phyloP scores from a whole-genome alignment of 2,797 vertebrate species.

The Epinephelus coioides region DNA sequence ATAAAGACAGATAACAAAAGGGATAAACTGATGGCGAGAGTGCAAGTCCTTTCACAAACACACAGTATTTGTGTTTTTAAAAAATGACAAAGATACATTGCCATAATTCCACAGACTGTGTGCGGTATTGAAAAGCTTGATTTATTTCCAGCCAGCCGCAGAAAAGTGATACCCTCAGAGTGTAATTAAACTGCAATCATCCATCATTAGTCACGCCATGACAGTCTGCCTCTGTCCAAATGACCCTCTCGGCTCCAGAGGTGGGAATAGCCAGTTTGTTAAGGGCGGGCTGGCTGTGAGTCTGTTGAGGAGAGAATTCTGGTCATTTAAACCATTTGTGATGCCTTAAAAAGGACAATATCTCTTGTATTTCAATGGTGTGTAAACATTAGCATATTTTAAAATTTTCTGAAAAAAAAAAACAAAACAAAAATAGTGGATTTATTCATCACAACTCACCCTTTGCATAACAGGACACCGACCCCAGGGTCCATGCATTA shows the following conservation, averaged over 20 bases:
- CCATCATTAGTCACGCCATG: slow-evolving; percentile 77
- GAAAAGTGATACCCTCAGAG: slow-evolving; percentile 66
- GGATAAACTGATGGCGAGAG: slow-evolving; percentile 32
- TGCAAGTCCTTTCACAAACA: slow-evolving; percentile 39
- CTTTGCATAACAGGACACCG: neutral
- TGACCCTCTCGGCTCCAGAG: slow-evolving; percentile 47
- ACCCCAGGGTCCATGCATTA: slow-evolving; percentile 6
- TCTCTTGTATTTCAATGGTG: neutral
- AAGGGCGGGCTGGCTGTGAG: neutral
- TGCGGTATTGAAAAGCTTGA: slow-evolving; percentile 52
- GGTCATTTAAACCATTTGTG: slow-evolving; percentile 16
- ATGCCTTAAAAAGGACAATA: neutral
- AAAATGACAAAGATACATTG: slow-evolving; percentile 59
- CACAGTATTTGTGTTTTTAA: slow-evolving; percentile 34
- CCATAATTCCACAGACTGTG: slow-evolving; percentile 46
- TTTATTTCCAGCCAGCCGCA: slow-evolving; percentile 51
- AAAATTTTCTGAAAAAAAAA: neutral
- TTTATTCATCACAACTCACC: neutral
- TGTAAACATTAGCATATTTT: neutral
- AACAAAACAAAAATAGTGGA: neutral
- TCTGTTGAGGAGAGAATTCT: slow-evolving; percentile 13
- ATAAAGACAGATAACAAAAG: slow-evolving; percentile 54
- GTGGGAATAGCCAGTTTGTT: slow-evolving; percentile 22
- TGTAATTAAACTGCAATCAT: slow-evolving; percentile 81
- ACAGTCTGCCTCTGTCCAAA: slow-evolving; percentile 61